Conservation (phyloP, 2,113 vertebrate species). For the Ageneiosus marmoratus region DNA sequence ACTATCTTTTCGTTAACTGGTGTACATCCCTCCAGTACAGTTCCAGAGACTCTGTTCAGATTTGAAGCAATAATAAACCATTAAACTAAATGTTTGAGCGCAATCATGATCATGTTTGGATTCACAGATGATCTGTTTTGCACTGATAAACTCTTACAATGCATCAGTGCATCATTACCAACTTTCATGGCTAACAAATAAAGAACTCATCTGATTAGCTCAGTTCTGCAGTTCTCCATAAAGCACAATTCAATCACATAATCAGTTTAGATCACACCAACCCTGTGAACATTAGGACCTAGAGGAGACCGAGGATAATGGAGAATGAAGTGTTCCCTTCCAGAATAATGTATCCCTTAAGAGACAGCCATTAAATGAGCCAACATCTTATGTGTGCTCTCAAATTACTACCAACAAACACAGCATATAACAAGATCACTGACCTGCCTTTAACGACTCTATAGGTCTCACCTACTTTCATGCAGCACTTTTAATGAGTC, state of each 20-base stretch:
- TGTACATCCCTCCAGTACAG: background rate
- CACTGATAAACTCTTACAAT: background rate
- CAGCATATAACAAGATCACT: background rate
- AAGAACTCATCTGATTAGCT: background rate
- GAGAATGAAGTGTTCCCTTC: conserved; percentile 62
- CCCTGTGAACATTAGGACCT: conserved; percentile 3
- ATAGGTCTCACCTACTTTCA: conserved; percentile 9
- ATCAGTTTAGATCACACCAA: background rate
- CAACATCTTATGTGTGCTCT: conserved; percentile 56
- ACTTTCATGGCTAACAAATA: background rate
- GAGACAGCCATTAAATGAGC: conserved; percentile 61
- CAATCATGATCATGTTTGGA: background rate
- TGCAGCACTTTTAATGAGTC: background rate
- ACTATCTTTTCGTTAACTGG: background rate
- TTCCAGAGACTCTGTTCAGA: background rate
- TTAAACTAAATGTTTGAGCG: background rate
- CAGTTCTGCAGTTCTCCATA: background rate
- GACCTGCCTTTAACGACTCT: background rate
- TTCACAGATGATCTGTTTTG: background rate
- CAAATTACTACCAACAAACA: conserved; percentile 47
- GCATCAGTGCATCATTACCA: background rate
- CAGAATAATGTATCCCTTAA: conserved; percentile 61
- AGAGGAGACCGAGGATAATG: conserved; percentile 51
- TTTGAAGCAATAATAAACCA: background rate
- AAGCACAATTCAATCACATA: background rate